Evolutionary conservation across 2,113 vertebrate genomes (phyloP), one percentile per base, ranked within the genome.

Genomic region (Propithecus coquereli): DNA sequence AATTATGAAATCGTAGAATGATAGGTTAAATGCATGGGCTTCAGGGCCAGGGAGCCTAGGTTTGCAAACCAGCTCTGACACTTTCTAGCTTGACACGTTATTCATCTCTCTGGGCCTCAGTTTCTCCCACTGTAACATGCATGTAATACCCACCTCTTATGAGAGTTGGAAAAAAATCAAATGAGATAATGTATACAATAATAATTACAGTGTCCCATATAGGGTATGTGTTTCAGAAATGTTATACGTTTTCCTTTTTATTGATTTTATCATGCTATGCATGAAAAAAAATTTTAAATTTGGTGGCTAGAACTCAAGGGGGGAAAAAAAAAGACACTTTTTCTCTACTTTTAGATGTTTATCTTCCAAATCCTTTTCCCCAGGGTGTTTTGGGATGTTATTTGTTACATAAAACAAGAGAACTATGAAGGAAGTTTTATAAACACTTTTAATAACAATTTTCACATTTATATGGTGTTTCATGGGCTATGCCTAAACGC

Each of bases 361-460:
- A 71, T 76, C 86, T 90, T 91, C 50, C 50, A 90, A 68, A 34
- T 89, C 37, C 68, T 83, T 91, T 63, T 17, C 54, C 47, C 32
- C 92, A 22, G 30, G 47, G 68, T 86, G 52, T 87, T 93, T 73
- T 87, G 47, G 52, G 79, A n/a, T 84, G 63, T 84, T 83, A 80
- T 52, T 57, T 90, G 50, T 94, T 90, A 90, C 18, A 18, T 94
- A 95, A 94, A 95, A 84, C 25, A 89, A 93, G 52, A 89, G 83
- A 94, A 79, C 27, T 63, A 43, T 65, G 83, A 94, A 66, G 68
- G 50, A 74, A 52, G 14, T 92, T 96, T 95, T 92, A 90, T 83
- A 70, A 66, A 73, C 65, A 80, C 50, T 68, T 96, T 86, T 82
- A 89, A 83, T 84, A 92, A 82, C 59, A 76, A 22, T 70, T 95